A percentile compares a stretch with the other conserved stretches of the same genome.
Evolutionary conservation across 2,797 vertebrate species (phyloP).

Genomic region (Danio jaintianensis): DNA sequence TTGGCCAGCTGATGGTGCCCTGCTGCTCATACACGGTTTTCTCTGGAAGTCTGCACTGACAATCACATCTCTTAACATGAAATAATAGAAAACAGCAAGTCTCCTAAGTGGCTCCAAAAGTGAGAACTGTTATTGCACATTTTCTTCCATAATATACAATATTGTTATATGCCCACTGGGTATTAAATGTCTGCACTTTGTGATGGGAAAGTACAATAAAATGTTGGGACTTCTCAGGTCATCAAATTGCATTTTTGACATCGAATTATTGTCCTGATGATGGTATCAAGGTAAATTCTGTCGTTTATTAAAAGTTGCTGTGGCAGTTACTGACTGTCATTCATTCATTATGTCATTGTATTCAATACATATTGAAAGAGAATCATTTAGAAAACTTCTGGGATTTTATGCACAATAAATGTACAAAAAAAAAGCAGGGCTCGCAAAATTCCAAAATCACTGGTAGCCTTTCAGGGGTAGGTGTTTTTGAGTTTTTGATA

Average conservation of each 20-base stretch:
- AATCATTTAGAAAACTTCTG: neutral
- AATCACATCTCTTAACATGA: slow-evolving; percentile 27
- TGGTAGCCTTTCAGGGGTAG: too few species aligned
- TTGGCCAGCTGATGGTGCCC: slow-evolving; percentile 29
- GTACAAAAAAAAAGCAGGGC: too few species aligned
- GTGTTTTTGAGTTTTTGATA: too few species aligned
- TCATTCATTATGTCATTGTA: neutral
- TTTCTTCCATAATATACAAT: neutral
- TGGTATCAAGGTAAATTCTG: neutral
- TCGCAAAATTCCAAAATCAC: too few species aligned
- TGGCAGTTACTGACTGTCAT: neutral
- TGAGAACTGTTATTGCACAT: slow-evolving; percentile 4
- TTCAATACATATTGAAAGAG: neutral
- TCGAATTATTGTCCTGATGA: neutral
- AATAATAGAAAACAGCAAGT: neutral
- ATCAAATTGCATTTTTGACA: neutral
- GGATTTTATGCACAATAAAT: too few species aligned
- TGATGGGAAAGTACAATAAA: neutral
- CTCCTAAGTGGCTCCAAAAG: neutral
- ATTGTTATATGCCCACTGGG: neutral
- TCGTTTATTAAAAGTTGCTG: neutral
- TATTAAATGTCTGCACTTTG: neutral
- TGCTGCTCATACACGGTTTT: slow-evolving; percentile 10
- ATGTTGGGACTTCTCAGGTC: neutral
- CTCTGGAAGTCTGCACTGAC: neutral